Percentiles rank a stretch among this genome's conserved stretches.
phyloP scores from a whole-genome alignment of 2,888 invertebrate genomes.

The Galeopsomyia nigrocyanea region DNA sequence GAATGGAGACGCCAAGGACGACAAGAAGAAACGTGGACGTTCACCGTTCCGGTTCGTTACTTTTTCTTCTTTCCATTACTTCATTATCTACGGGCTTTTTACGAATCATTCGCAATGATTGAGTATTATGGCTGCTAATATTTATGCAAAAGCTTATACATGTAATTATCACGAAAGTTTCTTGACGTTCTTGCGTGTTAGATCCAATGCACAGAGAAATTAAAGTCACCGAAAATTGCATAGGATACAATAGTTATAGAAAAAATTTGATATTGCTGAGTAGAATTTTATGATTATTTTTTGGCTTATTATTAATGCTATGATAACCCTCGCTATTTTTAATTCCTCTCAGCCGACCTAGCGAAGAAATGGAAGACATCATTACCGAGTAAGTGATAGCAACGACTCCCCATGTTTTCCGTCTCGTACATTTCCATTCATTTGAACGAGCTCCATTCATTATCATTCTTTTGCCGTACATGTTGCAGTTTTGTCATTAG shows the following conservation, averaged over 20 bases:
- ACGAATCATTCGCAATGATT: too few relatives aligned
- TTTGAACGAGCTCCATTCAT: too few relatives aligned
- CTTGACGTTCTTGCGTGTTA: neutral
- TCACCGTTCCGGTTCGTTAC: slow-evolving; percentile 86
- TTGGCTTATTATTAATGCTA: slow-evolving; percentile 14
- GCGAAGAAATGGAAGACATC: slow-evolving; percentile 63
- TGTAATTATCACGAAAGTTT: neutral
- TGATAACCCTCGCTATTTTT: slow-evolving; percentile 33
- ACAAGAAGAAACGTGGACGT: slow-evolving; percentile 85
- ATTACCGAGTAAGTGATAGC: slow-evolving; percentile 59
- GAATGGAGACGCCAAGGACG: slow-evolving; percentile 76
- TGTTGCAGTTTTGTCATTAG: too few relatives aligned
- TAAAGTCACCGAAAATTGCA: too few relatives aligned
- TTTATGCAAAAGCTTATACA: neutral
- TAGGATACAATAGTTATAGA: too few relatives aligned
- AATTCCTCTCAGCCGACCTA: slow-evolving; percentile 59
- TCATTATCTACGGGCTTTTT: too few relatives aligned
- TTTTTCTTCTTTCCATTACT: neutral
- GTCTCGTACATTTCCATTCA: too few relatives aligned
- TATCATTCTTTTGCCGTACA: too few relatives aligned
- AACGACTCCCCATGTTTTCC: slow-evolving; percentile 3
- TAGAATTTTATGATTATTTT: slow-evolving; percentile 1
- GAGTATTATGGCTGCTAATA: neutral
- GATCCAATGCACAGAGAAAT: too few relatives aligned
- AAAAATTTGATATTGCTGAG: too few relatives aligned